Conservation (phyloP, 2,797 vertebrate genomes). For the Myotis myotis region DNA sequence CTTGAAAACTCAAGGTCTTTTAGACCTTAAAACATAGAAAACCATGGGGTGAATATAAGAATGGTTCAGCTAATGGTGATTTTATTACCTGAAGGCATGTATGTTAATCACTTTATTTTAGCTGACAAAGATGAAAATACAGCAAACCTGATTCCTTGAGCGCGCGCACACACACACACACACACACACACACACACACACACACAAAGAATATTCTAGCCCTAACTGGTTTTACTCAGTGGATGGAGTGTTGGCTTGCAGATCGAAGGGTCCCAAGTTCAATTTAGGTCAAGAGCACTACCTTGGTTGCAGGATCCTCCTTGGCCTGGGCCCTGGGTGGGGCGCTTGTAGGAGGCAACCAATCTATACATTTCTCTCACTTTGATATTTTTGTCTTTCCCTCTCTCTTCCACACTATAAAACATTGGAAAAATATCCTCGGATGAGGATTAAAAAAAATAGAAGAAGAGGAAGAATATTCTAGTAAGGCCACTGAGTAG, state of each 20-base stretch:
- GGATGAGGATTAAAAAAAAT: too few relatives aligned
- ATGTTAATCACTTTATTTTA: neutral
- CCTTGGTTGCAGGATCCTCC: too few relatives aligned
- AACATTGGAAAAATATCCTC: too few relatives aligned
- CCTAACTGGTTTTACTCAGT: too few relatives aligned
- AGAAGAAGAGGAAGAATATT: neutral
- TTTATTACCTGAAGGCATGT: neutral
- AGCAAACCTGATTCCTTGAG: neutral
- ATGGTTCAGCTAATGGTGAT: neutral
- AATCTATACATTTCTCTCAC: too few relatives aligned
- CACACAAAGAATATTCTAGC: neutral
- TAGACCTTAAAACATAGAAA: neutral
- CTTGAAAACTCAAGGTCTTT: neutral
- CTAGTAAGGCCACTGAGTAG: neutral
- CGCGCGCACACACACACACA: neutral
- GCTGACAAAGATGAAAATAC: conserved; percentile 19
- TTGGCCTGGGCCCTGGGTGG: too few relatives aligned
- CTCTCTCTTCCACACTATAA: too few relatives aligned
- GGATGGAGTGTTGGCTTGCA: too few relatives aligned
- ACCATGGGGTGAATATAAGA: neutral
- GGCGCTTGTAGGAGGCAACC: too few relatives aligned
- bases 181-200: neutral
- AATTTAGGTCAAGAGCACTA: too few relatives aligned
- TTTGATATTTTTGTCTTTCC: too few relatives aligned
- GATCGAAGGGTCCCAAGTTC: too few relatives aligned